Evolutionary conservation across 2,888 invertebrate species (phyloP).

Genomic region (Protophormia terraenovae): DNA sequence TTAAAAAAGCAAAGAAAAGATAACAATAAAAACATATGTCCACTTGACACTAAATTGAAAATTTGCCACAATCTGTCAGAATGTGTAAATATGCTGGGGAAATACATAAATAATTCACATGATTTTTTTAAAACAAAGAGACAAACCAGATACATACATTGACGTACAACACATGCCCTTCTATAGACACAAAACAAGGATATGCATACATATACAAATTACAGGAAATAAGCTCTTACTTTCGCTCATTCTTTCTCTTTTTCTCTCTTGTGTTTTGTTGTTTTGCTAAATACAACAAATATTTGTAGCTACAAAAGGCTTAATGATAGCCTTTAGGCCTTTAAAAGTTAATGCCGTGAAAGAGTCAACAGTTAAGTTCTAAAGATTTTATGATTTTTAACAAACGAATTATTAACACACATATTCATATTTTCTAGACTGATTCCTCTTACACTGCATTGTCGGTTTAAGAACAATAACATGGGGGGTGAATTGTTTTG

Average conservation of each 20-base stretch:
- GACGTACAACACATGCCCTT: not conserved
- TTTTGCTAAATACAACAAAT: constrained; percentile 2
- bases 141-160: no score
- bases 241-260: not conserved
- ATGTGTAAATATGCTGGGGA: constrained; percentile 55
- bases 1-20: not conserved
- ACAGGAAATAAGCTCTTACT: not conserved
- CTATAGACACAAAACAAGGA: not conserved
- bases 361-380: constrained; percentile 62
- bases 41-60: constrained; percentile 68
- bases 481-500: constrained; percentile 28
- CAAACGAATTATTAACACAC: constrained; percentile 56
- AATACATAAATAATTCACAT: constrained; percentile 56
- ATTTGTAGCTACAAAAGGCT: constrained; percentile 18
- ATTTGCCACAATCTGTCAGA: constrained; percentile 66
- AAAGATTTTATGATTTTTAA: constrained; percentile 54
- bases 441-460: no score
- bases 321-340: constrained; percentile 59
- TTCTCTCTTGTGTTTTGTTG: not conserved
- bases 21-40: constrained; percentile 55
- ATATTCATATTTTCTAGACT: constrained; percentile 16
- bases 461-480: not conserved
- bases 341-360: constrained; percentile 28
- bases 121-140: not conserved
- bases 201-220: not conserved